Conservation (phyloP, 1,140 invertebrate genomes). For the Paraescarpia echinospica region DNA sequence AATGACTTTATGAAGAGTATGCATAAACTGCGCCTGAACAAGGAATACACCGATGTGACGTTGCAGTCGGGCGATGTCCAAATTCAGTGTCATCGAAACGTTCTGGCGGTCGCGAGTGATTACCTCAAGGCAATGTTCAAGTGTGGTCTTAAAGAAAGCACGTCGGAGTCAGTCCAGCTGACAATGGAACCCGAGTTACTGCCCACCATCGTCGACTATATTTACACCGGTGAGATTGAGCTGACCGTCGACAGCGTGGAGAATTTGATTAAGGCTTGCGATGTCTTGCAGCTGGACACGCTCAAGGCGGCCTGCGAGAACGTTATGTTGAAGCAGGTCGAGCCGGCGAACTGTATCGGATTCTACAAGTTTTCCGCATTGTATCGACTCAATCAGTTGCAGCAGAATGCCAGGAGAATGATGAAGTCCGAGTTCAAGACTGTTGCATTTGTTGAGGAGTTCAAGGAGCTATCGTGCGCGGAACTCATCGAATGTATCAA, state of each 20-base stretch:
- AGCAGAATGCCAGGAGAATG: too few relatives aligned
- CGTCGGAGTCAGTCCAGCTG: too few relatives aligned
- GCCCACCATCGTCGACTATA: not conserved
- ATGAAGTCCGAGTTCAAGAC: too few relatives aligned
- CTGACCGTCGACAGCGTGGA: not conserved
- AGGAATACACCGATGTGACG: conserved; percentile 27
- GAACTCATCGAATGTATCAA: too few relatives aligned
- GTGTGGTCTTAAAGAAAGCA: not conserved
- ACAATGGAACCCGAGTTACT: too few relatives aligned
- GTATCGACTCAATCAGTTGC: too few relatives aligned
- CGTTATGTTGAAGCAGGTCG: not conserved
- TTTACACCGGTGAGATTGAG: not conserved
- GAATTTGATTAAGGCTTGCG: not conserved
- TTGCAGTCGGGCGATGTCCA: conserved; percentile 24
- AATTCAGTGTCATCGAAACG: conserved; percentile 29
- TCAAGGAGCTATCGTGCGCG: too few relatives aligned
- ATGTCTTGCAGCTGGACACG: not conserved
- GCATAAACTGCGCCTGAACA: too few relatives aligned
- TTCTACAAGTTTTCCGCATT: too few relatives aligned
- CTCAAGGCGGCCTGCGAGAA: not conserved
- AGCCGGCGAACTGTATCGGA: too few relatives aligned
- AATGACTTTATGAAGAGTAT: too few relatives aligned
- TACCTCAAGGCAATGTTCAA: not conserved
- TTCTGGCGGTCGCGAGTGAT: not conserved
- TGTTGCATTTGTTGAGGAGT: too few relatives aligned